Base-by-base conservation (phyloP, 2,113 vertebrate genomes). In the Variabilichromis moorii region DNA sequence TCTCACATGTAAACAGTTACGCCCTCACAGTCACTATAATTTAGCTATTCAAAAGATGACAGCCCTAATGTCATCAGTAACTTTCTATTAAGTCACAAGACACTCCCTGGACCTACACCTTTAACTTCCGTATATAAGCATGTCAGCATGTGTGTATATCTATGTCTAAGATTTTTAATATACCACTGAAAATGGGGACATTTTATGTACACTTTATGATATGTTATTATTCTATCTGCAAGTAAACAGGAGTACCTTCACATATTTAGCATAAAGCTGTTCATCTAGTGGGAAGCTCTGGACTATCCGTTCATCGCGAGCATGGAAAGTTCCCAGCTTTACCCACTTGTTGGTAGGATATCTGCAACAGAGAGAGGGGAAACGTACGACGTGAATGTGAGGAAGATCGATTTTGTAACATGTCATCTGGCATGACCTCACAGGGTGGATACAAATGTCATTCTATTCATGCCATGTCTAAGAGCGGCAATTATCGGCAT, bases 311-410 rank as follows among this genome's bases (percentile, higher is more conserved):
- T 99, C 98, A 93, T 99, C 98, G 84, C 98, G 97, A 76, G 97
- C 99, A 87, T 99, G 99, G 90, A 99, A 99, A 82, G 98, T 99
- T 57, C 99, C 99, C 68, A 99, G 95, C 91, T 99, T 99, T 88
- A 99, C 97, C 99, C 99, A 99, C 88, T 99, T 99, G 94, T 97
- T 99, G 86, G 98, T 99, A n/a, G 99, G 99, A 90, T 99, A 99
- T 92, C 99, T 99, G 95, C 14, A 80, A 90, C 61, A 21, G 3
- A 81, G 14, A 82, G 51, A 10, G 66, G 13, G n/a, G 13, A 53
- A 35, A 47, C 12, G 17, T 85, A 66, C 55, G 87, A 26, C 4
- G 19, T 53, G 13, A 40, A 8, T 45, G 16, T 63, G 16, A 66
- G 24, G 4, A 26, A 3, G 4, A 50, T 26, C 2, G 3, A 45